phyloP scores from a whole-genome alignment of 2,888 invertebrate species.

The Hybos culiciformis region DNA sequence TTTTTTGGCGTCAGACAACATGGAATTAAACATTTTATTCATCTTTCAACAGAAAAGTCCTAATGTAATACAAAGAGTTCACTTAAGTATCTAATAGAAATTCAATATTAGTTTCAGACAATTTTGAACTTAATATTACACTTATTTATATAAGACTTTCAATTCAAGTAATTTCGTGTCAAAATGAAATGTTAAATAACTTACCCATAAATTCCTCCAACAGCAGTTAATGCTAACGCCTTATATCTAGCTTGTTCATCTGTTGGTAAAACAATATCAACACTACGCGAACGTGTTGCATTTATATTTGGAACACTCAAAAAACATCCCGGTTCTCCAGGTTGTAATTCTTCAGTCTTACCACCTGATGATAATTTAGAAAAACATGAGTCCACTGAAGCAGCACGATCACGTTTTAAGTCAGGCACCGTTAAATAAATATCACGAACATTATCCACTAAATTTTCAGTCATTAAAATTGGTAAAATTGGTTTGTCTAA shows the following conservation, averaged over 20 bases:
- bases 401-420: slow-evolving; percentile 69
- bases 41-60: too few species aligned
- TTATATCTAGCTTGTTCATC: slow-evolving; percentile 75
- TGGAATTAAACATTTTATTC: too few species aligned
- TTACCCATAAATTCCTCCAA: slow-evolving; percentile 29
- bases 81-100: too few species aligned
- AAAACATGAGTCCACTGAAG: slow-evolving; percentile 78
- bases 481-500: slow-evolving; percentile 22
- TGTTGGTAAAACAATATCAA: slow-evolving; percentile 77
- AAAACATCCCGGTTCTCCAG: slow-evolving; percentile 43
- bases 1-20: too few species aligned
- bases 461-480: slow-evolving; percentile 19
- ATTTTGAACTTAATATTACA: too few species aligned
- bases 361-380: slow-evolving; percentile 59
- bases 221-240: slow-evolving; percentile 57
- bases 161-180: too few species aligned
- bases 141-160: too few species aligned
- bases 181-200: slow-evolving; percentile 13
- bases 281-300: slow-evolving; percentile 62
- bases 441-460: slow-evolving; percentile 44
- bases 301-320: slow-evolving; percentile 58
- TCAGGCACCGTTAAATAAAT: slow-evolving; percentile 72
- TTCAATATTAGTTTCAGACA: too few species aligned
- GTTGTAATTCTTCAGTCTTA: slow-evolving; percentile 54
- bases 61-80: too few species aligned